Evolutionary conservation across 2,888 invertebrate genomes (phyloP).

Genomic region (Ferdinandea cuprea): DNA sequence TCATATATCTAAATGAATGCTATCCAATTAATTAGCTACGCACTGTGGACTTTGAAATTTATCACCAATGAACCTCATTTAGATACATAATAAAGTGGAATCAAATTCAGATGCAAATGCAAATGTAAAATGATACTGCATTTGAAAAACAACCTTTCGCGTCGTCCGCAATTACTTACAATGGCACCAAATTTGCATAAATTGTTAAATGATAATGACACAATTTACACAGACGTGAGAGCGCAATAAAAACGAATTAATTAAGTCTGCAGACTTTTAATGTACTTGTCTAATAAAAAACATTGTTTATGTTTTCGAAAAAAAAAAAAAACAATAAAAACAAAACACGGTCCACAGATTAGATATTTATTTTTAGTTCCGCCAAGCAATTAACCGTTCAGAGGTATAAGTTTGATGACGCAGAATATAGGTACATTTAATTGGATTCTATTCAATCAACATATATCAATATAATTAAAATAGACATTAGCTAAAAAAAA

Average conservation of each 20-base stretch:
- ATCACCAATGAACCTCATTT: not conserved
- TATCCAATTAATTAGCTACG: slow-evolving; percentile 34
- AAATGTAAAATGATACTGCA: slow-evolving; percentile 22
- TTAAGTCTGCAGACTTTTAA: not conserved
- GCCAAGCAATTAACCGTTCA: not conserved
- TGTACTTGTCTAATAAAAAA: slow-evolving; percentile 8
- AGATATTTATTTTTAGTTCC: slow-evolving; percentile 10
- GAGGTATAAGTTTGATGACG: too few relatives aligned
- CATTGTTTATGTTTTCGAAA: not conserved
- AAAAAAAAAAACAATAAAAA: not conserved
- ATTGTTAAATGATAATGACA: slow-evolving; percentile 22
- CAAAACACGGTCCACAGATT: slow-evolving; percentile 1
- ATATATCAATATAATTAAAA: too few relatives aligned
- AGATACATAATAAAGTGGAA: too few relatives aligned
- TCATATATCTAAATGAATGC: slow-evolving; percentile 12
- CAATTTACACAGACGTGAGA: slow-evolving; percentile 16
- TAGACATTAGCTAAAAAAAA: too few relatives aligned
- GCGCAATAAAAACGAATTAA: not conserved
- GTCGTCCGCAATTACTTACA: slow-evolving; percentile 30
- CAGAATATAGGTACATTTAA: too few relatives aligned
- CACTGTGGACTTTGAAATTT: slow-evolving; percentile 39
- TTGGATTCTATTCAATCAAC: too few relatives aligned
- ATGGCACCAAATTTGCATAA: slow-evolving; percentile 32
- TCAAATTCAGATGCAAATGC: slow-evolving; percentile 34
- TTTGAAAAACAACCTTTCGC: slow-evolving; percentile 27